A percentile compares a stretch with the other conserved stretches of the same genome.
Conservation (phyloP, 30 jellyfish, hydroid and myxozoan species). For the Aurelia aurita region DNA sequence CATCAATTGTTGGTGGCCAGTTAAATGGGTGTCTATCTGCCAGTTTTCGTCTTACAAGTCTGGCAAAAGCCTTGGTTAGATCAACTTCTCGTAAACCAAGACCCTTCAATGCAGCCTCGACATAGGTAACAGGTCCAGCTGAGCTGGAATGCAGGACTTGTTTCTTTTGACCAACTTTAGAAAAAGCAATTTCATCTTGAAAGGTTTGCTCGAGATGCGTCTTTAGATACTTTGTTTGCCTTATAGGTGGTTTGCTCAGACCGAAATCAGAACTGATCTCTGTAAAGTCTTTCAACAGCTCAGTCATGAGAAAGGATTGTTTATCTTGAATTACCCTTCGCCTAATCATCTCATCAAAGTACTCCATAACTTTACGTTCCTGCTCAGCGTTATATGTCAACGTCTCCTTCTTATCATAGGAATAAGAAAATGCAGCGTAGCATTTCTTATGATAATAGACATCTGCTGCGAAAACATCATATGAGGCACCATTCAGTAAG, state of each 20-base stretch:
- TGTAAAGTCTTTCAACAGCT: conserved; percentile 19
- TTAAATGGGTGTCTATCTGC: conserved; percentile 25
- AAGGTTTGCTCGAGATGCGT: not conserved
- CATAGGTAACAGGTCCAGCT: conserved; percentile 35
- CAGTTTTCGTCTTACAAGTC: conserved; percentile 26
- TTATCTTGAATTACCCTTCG: conserved; percentile 18
- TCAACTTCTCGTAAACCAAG: conserved; percentile 39
- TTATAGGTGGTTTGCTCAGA: conserved; percentile 1
- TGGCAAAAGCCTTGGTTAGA: conserved; percentile 38
- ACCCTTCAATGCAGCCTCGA: conserved; percentile 44
- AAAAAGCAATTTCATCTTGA: conserved; percentile 12
- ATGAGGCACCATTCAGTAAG: conserved; percentile 8
- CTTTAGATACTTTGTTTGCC: not conserved
- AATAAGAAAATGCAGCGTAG: conserved; percentile 10
- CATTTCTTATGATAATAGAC: conserved; percentile 37
- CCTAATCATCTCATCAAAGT: conserved; percentile 29
- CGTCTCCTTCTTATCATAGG: not conserved
- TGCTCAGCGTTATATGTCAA: not conserved
- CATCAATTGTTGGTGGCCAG: conserved; percentile 36
- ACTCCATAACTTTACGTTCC: conserved; percentile 10
- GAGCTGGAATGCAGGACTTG: conserved; percentile 35
- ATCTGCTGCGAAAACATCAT: conserved; percentile 41
- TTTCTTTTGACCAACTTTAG: conserved; percentile 23
- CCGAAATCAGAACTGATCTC: conserved; percentile 14
- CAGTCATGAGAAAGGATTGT: conserved; percentile 10